Base-by-base conservation (phyloP, 2,888 invertebrate species). In the Horisme vitalbata region DNA sequence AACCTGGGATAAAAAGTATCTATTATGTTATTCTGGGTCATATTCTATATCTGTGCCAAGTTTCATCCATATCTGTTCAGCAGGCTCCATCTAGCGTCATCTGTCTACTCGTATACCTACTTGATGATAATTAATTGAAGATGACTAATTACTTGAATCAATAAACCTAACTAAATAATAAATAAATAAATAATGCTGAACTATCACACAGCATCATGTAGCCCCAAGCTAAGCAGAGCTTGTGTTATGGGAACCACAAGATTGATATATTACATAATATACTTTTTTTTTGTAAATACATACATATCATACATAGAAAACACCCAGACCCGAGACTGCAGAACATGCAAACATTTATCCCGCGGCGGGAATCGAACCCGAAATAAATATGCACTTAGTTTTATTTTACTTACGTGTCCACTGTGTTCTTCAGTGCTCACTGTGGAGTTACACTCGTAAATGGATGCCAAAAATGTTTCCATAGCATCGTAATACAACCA, bases 91-190 rank as follows among this genome's bases (percentile, higher is more conserved):
- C 33, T 33, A 33, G 33, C 33, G 33, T 33, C 33, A 33, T 33
- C 33, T 33, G 33, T 33, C 33, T 33, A 33, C n/a, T n/a, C n/a
- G n/a, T n/a, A n/a, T 33, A 33, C 33, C 33, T 33, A 33, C 33
- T 33, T 11, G 33, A 33, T 33, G 33, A 33, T 33, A 33, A 33
- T 33, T 33, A 21, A 33, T 33, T 33, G 33, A 33, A 33, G 33
- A 33, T 33, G 33, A 34, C 34, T 34, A 34, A 24, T 23, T 23
- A 34, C 23, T 23, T 34, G 23, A n/a, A n/a, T n/a, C n/a, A n/a
- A n/a, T n/a, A n/a, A n/a, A n/a, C n/a, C n/a, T n/a, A n/a, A n/a
- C n/a, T n/a, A n/a, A n/a, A n/a, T n/a, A n/a, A n/a, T n/a, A n/a
- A n/a, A n/a, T n/a, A n/a, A n/a, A n/a, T n/a, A n/a, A n/a, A n/a